Evolutionary conservation across 2,113 vertebrate species (phyloP), one percentile per base, ranked within the genome.

Genomic region (Lepus timidus): DNA sequence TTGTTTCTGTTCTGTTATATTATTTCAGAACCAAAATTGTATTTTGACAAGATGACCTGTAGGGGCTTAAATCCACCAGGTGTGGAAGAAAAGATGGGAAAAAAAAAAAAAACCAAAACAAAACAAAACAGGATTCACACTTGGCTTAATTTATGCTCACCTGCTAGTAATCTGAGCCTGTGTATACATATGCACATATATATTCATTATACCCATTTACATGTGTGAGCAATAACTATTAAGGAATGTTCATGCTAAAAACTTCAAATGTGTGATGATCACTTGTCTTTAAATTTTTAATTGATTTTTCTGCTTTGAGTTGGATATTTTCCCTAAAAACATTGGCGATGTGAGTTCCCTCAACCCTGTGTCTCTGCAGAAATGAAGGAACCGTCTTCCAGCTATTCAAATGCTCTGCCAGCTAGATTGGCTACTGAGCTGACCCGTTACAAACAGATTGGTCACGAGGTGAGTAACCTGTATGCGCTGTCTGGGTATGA

Each of bases 11-110:
- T 97, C 96, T 96, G 74, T 92, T 97, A 79, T 96, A 96, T 97
- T 98, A 96, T 95, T 98, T 97, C 96, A 85, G 88, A 96, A 83
- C 85, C 95, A 93, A 97, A 97, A 94, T 4, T 87, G 75, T 97
- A 96, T 97, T 98, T 98, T 98, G 97, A 98, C 97, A 98, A 97
- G 96, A 95, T 98, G 98, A 98, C 97, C 98, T 61, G 1, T 12
- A 83, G 52, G 86, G 96, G 93, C 94, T 98, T 97, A 95, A 93
- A 96, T 70, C 65, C 44, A 95, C 51, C 96, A 95, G 91, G 79
- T 93, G 94, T 93, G 81, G 68, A 91, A 97, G 80, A 88, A 91
- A 90, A 92, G 61, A 85, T 14, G 13, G 13, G 3, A 17, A 17
- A 58, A 58, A 11, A 55, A 13, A 58, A 13, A 58, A 3, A 55